Conservation (phyloP, 2,888 invertebrate genomes). For the Lottia gigantea region DNA sequence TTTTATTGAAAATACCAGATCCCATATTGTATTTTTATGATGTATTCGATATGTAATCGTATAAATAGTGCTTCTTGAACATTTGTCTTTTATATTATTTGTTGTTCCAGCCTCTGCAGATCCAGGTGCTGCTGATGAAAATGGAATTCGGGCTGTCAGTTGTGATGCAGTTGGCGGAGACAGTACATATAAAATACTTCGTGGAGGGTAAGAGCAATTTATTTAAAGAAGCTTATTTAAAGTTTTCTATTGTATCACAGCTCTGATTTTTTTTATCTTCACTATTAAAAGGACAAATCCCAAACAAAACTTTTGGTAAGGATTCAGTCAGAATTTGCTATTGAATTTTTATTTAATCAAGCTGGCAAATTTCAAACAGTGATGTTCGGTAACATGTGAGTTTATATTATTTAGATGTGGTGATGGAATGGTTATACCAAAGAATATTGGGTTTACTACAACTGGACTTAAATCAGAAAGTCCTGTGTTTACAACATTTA, state of each 20-base stretch:
- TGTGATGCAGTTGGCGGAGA: conserved; percentile 12
- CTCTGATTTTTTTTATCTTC: no score
- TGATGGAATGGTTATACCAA: conserved; percentile 14
- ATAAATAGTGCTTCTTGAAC: background rate
- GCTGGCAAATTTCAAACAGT: no score
- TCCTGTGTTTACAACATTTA: conserved; percentile 18
- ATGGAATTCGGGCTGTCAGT: conserved; percentile 11
- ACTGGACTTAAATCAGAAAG: conserved; percentile 10
- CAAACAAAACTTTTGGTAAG: no score
- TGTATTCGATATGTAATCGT: background rate
- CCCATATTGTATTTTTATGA: background rate
- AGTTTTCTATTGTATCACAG: no score
- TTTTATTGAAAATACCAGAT: background rate
- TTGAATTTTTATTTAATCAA: background rate
- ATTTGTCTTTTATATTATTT: no score
- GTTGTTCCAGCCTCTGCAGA: background rate
- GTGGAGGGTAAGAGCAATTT: conserved; percentile 10
- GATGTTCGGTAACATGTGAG: background rate
- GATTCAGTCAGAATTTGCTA: no score
- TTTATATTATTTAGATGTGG: conserved; percentile 17
- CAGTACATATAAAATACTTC: background rate
- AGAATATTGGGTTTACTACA: conserved; percentile 13
- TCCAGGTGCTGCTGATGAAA: background rate
- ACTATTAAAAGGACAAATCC: no score
- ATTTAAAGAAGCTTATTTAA: no score